A percentile compares a stretch with the other conserved stretches of the same genome.
These are phyloP conservation scores for Verasper variegatus DNA, from an alignment of 2,113 vertebrate species.

Conservation along the genomic window DNA sequence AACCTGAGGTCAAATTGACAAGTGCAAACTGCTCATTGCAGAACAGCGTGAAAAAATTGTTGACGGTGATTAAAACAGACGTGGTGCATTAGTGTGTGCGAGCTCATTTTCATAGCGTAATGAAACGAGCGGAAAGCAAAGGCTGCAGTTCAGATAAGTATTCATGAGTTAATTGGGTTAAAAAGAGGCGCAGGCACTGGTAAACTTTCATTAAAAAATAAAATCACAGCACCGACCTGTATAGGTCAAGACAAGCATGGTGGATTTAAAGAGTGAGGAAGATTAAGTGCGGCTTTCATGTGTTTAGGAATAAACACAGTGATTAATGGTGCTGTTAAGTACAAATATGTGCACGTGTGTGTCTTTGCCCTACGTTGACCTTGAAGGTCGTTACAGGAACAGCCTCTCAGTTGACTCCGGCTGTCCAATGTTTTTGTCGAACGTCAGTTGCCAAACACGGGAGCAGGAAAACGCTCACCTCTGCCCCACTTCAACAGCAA, in stretches of 20 bases:
- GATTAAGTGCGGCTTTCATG: background rate
- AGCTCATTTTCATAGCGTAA: background rate
- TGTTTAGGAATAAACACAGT: background rate
- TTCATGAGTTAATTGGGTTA: background rate
- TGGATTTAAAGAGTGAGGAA: background rate
- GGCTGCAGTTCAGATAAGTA: background rate
- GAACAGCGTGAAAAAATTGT: background rate
- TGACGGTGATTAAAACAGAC: slow-evolving; percentile 1
- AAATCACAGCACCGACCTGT: background rate
- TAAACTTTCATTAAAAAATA: background rate
- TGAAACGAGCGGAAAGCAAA: too few species aligned
- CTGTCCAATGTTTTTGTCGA: slow-evolving; percentile 37
- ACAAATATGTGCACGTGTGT: background rate
- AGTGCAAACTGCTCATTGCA: too few species aligned
- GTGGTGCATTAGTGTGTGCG: background rate
- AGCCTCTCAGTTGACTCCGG: slow-evolving; percentile 56
- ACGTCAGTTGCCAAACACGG: slow-evolving; percentile 68
- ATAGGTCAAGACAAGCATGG: background rate
- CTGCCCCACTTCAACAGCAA: slow-evolving; percentile 71
- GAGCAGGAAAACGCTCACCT: slow-evolving; percentile 79
- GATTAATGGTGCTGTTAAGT: background rate
- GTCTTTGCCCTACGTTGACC: slow-evolving; percentile 40
- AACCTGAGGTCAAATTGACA: too few species aligned
- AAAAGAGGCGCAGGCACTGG: background rate
- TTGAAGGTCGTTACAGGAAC: slow-evolving; percentile 50